These are phyloP conservation scores for Nemurella pictetii DNA, from an alignment of 2,888 invertebrate species.

Conservation along the genomic window DNA sequence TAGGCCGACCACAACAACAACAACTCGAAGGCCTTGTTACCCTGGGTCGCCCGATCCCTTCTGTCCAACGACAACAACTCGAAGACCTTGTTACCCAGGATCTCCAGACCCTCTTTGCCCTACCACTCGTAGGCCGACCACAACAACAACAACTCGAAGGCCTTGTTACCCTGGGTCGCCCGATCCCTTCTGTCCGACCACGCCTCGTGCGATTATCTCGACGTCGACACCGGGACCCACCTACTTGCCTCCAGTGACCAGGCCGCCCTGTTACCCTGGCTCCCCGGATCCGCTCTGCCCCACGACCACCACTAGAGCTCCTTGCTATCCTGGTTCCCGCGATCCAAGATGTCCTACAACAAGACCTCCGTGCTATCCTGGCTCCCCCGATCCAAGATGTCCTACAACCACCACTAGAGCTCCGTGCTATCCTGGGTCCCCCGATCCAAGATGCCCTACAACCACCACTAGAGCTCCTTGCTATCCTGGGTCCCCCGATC, in stretches of 20 bases:
- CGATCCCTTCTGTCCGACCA: slow-evolving; percentile 40
- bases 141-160: slow-evolving; percentile 34
- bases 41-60: slow-evolving; percentile 41
- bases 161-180: slow-evolving; percentile 41
- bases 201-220: slow-evolving; percentile 31
- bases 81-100: slow-evolving; percentile 39
- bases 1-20: slow-evolving; percentile 32
- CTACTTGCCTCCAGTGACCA: slow-evolving; percentile 12
- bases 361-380: slow-evolving; percentile 45
- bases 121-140: slow-evolving; percentile 32
- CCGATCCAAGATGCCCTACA: slow-evolving; percentile 36
- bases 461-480: slow-evolving; percentile 32
- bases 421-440: slow-evolving; percentile 32
- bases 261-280: slow-evolving; percentile 32
- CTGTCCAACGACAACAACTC: slow-evolving; percentile 40
- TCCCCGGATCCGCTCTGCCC: slow-evolving; percentile 35
- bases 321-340: slow-evolving; percentile 33
- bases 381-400: slow-evolving; percentile 43
- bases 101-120: slow-evolving; percentile 42
- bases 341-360: slow-evolving; percentile 40
- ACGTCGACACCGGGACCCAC: slow-evolving; percentile 24
- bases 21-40: slow-evolving; percentile 36
- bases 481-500: slow-evolving; percentile 40
- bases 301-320: slow-evolving; percentile 26
- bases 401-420: slow-evolving; percentile 34